Percentiles rank a stretch among this genome's conserved stretches.
Conservation (phyloP, 2,797 vertebrate species). For the Rhinophrynus dorsalis region DNA sequence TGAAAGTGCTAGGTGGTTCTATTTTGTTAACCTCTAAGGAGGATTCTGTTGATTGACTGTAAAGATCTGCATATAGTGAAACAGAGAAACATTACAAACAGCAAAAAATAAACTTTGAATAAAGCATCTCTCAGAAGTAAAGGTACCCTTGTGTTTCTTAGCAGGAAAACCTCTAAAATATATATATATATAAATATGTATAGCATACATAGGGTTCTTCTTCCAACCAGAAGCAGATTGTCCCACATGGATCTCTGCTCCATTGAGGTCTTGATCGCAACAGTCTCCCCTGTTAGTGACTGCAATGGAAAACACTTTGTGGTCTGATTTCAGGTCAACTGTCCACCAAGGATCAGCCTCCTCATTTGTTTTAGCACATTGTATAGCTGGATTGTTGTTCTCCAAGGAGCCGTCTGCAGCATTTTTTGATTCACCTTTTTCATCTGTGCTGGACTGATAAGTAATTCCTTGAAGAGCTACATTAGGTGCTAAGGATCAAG, state of each 20-base stretch:
- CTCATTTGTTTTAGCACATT: conserved; percentile 32
- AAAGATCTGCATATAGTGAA: too few relatives aligned
- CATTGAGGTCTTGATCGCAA: conserved; percentile 14
- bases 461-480: conserved; percentile 15
- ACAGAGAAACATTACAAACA: too few relatives aligned
- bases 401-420: conserved; percentile 32
- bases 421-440: conserved; percentile 14
- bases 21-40: too few relatives aligned
- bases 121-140: too few relatives aligned
- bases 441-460: conserved; percentile 32
- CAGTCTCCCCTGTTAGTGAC: conserved; percentile 40
- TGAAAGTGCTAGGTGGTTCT: too few relatives aligned
- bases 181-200: too few relatives aligned
- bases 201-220: conserved; percentile 49
- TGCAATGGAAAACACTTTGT: conserved; percentile 45
- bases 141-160: too few relatives aligned
- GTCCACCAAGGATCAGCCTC: conserved; percentile 45
- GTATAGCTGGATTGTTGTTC: neutral
- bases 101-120: neutral
- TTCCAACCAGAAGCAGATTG: conserved; percentile 38
- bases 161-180: too few relatives aligned
- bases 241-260: conserved; percentile 46
- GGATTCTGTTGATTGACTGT: too few relatives aligned
- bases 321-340: conserved; percentile 40
- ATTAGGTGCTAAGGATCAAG: conserved; percentile 18